Percentiles rank a stretch among this genome's conserved stretches.
phyloP scores from a whole-genome alignment of 2,113 vertebrate genomes.

The Ciconia maguari region DNA sequence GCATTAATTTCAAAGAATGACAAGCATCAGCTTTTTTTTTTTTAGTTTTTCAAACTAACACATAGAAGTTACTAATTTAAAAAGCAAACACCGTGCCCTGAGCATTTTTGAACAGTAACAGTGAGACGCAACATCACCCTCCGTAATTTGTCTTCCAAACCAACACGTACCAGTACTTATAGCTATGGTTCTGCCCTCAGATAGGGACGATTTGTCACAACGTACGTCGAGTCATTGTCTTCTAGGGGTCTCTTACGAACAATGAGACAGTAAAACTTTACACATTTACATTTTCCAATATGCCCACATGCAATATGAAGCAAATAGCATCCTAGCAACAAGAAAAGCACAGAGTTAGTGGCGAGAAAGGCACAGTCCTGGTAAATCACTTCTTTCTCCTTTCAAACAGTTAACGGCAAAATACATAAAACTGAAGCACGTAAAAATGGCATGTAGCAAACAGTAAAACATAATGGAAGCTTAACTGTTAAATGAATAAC shows the following conservation, averaged over 20 bases:
- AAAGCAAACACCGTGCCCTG: neutral
- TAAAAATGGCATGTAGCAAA: constrained; percentile 67
- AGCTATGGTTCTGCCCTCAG: neutral
- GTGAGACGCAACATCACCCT: neutral
- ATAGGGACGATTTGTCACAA: rapidly evolving
- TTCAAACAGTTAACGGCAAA: constrained; percentile 66
- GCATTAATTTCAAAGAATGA: neutral
- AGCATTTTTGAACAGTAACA: neutral
- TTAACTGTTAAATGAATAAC: constrained; percentile 65
- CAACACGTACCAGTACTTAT: neutral
- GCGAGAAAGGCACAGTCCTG: constrained; percentile 13
- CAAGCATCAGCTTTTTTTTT: neutral
- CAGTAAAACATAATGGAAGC: constrained; percentile 65
- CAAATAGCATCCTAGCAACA: neutral
- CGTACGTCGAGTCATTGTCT: rapidly evolving
- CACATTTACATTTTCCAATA: neutral
- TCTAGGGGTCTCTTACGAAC: neutral
- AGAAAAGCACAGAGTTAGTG: neutral
- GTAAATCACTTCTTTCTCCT: constrained; percentile 52
- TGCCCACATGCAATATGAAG: neutral
- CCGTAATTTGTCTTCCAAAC: neutral
- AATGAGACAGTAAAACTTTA: neutral
- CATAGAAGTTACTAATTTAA: neutral
- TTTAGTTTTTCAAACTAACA: neutral
- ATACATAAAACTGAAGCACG: constrained; percentile 54